Evolutionary conservation across 2,113 vertebrate species (phyloP).

Genomic region (Onychostruthus taczanowskii): DNA sequence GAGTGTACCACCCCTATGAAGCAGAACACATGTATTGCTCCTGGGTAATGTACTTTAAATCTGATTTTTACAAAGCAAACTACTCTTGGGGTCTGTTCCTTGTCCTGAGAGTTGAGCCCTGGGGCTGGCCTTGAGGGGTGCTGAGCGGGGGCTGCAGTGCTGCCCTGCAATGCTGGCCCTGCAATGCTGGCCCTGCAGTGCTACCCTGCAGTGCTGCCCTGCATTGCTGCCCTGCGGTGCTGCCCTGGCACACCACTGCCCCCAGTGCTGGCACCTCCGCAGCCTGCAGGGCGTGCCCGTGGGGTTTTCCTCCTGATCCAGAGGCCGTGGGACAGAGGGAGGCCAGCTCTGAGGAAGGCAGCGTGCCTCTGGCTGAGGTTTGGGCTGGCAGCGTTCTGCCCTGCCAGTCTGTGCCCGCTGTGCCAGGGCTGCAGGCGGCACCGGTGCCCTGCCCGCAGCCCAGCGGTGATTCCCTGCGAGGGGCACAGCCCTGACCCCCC

Average conservation of each 20-base stretch:
- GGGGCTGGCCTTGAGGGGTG: rapidly evolving
- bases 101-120: rapidly evolving
- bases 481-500: not conserved
- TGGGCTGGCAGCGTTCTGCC: not conserved
- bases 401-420: not conserved
- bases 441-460: too few species aligned
- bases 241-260: too few species aligned
- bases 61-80: not conserved
- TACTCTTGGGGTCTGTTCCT: too few species aligned
- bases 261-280: not conserved
- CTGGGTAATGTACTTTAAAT: not conserved
- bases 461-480: rapidly evolving
- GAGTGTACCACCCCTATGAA: rapidly evolving
- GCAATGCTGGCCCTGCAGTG: too few species aligned
- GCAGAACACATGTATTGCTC: rapidly evolving
- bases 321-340: not conserved
- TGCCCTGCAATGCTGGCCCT: too few species aligned
- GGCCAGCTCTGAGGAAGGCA: not conserved
- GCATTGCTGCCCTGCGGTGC: too few species aligned
- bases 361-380: not conserved
- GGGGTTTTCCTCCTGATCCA: not conserved
- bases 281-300: not conserved
- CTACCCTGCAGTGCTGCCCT: too few species aligned
- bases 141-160: too few species aligned
- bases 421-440: not conserved